These are phyloP conservation scores for Eupsilia transversa DNA, from an alignment of 2,888 invertebrate species.

Conservation along the genomic window DNA sequence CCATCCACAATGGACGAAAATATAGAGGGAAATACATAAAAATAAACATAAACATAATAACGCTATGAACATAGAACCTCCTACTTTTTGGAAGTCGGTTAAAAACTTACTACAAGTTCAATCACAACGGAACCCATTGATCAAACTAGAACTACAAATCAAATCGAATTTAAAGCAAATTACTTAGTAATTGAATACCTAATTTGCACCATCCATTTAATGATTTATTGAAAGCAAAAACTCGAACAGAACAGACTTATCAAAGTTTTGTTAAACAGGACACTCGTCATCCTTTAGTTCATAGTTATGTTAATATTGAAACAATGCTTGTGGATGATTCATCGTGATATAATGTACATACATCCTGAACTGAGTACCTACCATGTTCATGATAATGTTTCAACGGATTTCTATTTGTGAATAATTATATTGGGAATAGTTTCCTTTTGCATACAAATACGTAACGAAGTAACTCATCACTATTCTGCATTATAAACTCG, in stretches of 20 bases:
- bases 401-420: not conserved
- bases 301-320: slow-evolving; percentile 20
- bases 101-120: not conserved
- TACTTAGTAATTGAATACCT: slow-evolving; percentile 1
- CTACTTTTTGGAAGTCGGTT: too few species aligned
- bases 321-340: slow-evolving; percentile 20
- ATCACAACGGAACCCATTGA: not conserved
- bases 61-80: too few species aligned
- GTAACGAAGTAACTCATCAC: not conserved
- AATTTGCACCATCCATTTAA: not conserved
- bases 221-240: slow-evolving; percentile 6
- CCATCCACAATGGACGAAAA: too few species aligned
- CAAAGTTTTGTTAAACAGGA: not conserved
- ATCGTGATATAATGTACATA: not conserved
- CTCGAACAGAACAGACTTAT: not conserved
- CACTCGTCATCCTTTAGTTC: not conserved
- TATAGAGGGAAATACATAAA: too few species aligned
- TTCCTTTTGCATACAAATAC: not conserved
- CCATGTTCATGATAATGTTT: not conserved
- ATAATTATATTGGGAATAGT: not conserved
- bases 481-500: not conserved
- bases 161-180: not conserved
- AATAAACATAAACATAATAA: too few species aligned
- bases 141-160: not conserved
- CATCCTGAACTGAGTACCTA: not conserved